Base-by-base conservation (phyloP, 2,797 vertebrate species). In the Decapterus maruadsi region DNA sequence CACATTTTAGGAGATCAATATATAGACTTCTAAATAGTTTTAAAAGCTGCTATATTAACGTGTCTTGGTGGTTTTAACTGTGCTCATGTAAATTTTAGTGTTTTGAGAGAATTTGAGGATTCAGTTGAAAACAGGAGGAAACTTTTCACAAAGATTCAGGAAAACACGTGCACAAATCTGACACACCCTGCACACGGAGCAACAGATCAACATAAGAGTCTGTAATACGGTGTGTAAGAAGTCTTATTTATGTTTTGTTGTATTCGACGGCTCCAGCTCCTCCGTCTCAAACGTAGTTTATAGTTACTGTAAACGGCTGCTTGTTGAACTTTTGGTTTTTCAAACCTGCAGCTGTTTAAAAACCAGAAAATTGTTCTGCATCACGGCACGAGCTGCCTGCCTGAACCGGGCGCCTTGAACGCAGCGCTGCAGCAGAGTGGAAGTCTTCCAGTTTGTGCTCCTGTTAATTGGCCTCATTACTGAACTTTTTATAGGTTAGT, bases 391-490 rank as follows among this genome's bases (percentile, higher is more conserved):
- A 42, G 54, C 38, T 34, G 31, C 46, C 38, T 34, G 31, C 46
- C 26, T 26, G 26, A 3, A 26, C 26, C 26, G 55, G 34, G 54
- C 22, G 58, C 31, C 22, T 46, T 40, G 68, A 67, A 59, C 31
- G 11, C 50, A n/a, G n/a, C n/a, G 19, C 68, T 63, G 60, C 65
- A 63, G 59, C 1, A 1, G 1, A 71, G 57, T 67, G 55, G 60
- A 75, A 68, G 31, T 14, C 60, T 59, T 60, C 54, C 40, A 46
- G 46, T 59, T 31, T 56, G 66, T 73, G 59, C 38, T 12, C 55
- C 6, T 50, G 68, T 60, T 45, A 67, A 53, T 53, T 78, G 65
- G 13, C 72, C 72, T 71, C 65, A 74, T 58, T 71, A 74, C 54
- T 64, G 53, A 19, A 43, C 40, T 67, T 80, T 77, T 56, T 61